phyloP scores from a whole-genome alignment of 1,140 invertebrate genomes.

The Fopius arisanus region DNA sequence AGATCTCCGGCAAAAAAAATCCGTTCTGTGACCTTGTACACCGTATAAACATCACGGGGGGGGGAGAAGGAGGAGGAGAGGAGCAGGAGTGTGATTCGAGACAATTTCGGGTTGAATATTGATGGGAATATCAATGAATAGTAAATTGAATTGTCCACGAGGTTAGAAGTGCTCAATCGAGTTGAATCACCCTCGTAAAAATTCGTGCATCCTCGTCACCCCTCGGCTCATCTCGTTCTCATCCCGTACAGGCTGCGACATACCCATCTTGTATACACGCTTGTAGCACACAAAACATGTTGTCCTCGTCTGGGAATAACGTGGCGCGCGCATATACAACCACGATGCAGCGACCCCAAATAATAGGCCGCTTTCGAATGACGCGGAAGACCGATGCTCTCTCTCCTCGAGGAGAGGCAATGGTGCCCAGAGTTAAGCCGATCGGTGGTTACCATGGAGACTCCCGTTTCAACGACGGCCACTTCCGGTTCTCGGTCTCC shows the following conservation, averaged over 20 bases:
- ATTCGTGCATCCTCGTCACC: constrained; percentile 32
- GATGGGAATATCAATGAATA: too few species aligned
- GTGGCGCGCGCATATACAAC: constrained; percentile 25
- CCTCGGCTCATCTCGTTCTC: constrained; percentile 34
- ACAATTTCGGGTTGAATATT: too few species aligned
- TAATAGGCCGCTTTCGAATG: constrained; percentile 52
- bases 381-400: constrained; percentile 47
- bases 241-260: constrained; percentile 11
- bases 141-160: too few species aligned
- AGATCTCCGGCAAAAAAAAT: too few species aligned
- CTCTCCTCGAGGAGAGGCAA: neutral
- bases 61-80: too few species aligned
- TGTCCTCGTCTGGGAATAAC: neutral
- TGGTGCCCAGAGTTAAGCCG: constrained; percentile 45
- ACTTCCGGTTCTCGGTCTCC: constrained; percentile 46
- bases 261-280: neutral
- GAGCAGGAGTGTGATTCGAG: too few species aligned
- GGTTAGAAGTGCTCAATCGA: neutral
- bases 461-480: constrained; percentile 49
- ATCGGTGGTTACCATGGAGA: constrained; percentile 52
- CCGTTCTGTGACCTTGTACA: too few species aligned
- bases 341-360: constrained; percentile 47
- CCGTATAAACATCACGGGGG: too few species aligned
- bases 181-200: neutral
- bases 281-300: constrained; percentile 1